Evolutionary conservation across 1,140 invertebrate species (phyloP).

Genomic region (Schlechtendalia chinensis): DNA sequence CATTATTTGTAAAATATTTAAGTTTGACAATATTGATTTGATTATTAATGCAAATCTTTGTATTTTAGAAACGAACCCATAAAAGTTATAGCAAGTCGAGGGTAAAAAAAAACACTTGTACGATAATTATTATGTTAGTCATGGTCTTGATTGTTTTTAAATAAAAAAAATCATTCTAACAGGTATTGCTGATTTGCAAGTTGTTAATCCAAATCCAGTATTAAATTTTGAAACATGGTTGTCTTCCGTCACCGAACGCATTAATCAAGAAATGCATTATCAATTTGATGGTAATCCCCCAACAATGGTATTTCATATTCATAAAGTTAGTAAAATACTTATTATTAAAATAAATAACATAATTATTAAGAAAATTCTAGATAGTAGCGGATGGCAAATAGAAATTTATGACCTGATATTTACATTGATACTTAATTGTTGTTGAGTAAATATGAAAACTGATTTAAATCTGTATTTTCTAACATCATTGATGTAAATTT

Average conservation of each 20-base stretch:
- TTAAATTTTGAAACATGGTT: slow-evolving; percentile 70
- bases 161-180: not conserved
- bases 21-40: not conserved
- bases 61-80: slow-evolving; percentile 17
- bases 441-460: no score
- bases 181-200: slow-evolving; percentile 1
- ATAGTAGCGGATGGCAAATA: no score
- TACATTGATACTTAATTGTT: no score
- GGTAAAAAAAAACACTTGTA: not conserved
- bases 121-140: slow-evolving; percentile 6
- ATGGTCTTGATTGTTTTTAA: not conserved
- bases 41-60: not conserved
- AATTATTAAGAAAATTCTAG: no score
- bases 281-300: slow-evolving; percentile 70
- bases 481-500: no score
- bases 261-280: slow-evolving; percentile 78
- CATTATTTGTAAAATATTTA: not conserved
- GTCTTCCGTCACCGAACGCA: slow-evolving; percentile 71
- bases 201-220: slow-evolving; percentile 53
- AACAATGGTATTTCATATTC: slow-evolving; percentile 70
- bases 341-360: no score
- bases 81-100: not conserved
- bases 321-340: slow-evolving; percentile 53
- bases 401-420: no score
- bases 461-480: no score